Conservation (phyloP, 2,113 vertebrate species). For the Planiliza haematocheilus region DNA sequence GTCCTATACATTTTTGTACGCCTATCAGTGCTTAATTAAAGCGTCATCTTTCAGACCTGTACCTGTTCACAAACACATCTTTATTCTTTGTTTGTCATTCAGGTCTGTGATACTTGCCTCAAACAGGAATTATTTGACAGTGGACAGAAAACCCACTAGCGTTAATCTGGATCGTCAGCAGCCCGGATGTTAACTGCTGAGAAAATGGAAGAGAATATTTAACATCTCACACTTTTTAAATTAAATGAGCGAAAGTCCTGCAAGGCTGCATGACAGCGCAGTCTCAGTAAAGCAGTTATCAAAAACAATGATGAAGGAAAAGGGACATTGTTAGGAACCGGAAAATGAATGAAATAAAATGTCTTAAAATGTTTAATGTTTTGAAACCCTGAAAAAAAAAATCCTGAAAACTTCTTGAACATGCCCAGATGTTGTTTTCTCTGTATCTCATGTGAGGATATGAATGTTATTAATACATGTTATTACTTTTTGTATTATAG, state of each 20-base stretch:
- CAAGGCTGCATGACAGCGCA: no score
- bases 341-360: not conserved
- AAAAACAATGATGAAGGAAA: not conserved
- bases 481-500: constrained; percentile 38
- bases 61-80: not conserved
- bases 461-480: constrained; percentile 18
- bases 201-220: not conserved
- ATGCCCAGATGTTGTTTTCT: not conserved
- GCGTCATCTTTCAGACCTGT: not conserved
- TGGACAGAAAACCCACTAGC: not conserved
- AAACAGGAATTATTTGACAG: constrained; percentile 4
- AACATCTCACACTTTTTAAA: not conserved
- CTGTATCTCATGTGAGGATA: constrained; percentile 13
- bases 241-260: no score
- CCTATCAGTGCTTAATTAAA: constrained; percentile 3
- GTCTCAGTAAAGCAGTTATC: not conserved
- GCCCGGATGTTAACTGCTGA: not conserved
- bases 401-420: not conserved
- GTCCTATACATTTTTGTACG: constrained; percentile 1
- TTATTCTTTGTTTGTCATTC: not conserved
- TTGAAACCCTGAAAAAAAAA: not conserved
- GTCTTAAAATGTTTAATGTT: not conserved
- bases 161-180: not conserved
- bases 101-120: not conserved
- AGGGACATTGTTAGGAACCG: not conserved